Conservation (phyloP, 2,888 invertebrate genomes). For the Parnassius mnemosyne region DNA sequence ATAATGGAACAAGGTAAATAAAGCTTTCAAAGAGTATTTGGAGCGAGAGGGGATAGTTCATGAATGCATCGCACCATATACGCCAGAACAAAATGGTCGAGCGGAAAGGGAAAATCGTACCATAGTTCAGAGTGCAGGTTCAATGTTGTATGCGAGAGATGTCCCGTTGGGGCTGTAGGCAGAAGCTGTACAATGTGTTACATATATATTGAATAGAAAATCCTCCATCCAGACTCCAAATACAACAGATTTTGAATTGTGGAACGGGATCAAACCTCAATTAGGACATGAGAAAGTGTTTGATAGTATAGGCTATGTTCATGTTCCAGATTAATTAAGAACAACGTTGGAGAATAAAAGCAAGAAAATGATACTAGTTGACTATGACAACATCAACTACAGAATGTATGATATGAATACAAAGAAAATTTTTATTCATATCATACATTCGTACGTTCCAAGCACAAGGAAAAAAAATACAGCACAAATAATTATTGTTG, state of each 20-base stretch:
- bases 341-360: slow-evolving; percentile 22
- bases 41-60: slow-evolving; percentile 35
- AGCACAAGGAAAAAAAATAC: too few species aligned
- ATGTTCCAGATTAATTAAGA: too few species aligned
- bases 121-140: slow-evolving; percentile 38
- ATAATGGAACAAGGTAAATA: slow-evolving; percentile 34
- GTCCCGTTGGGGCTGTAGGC: slow-evolving; percentile 33
- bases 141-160: slow-evolving; percentile 38
- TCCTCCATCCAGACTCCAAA: slow-evolving; percentile 30
- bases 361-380: slow-evolving; percentile 33
- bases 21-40: slow-evolving; percentile 31
- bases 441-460: too few species aligned
- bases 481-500: too few species aligned
- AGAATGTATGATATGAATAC: slow-evolving; percentile 31
- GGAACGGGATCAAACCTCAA: slow-evolving; percentile 30
- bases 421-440: too few species aligned
- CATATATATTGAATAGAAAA: slow-evolving; percentile 40
- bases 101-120: slow-evolving; percentile 43
- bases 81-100: slow-evolving; percentile 42
- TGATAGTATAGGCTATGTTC: too few species aligned
- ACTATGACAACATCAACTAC: slow-evolving; percentile 42
- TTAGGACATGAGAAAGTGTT: slow-evolving; percentile 9
- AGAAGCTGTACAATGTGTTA: slow-evolving; percentile 42
- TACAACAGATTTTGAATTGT: slow-evolving; percentile 36
- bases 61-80: slow-evolving; percentile 36